Percentiles rank a stretch among this genome's conserved stretches.
Conservation (phyloP, 2,113 vertebrate species). For the Pedionomus torquatus region DNA sequence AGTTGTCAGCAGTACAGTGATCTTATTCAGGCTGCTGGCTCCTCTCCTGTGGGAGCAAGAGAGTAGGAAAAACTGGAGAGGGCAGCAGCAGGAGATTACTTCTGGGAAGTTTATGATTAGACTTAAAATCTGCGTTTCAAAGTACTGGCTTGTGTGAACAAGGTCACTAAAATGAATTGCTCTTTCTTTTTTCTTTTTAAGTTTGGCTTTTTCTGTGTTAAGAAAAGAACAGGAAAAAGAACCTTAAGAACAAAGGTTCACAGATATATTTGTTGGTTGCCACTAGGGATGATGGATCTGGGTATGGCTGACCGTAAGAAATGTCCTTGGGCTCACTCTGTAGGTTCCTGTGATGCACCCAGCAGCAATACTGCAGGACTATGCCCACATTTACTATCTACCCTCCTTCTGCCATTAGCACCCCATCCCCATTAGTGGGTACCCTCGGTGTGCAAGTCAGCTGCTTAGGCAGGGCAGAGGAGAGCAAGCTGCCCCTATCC, state of each 20-base stretch:
- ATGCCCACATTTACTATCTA: accelerated
- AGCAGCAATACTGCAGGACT: accelerated
- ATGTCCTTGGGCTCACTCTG: not conserved
- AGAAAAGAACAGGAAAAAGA: not conserved
- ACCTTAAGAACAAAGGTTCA: not conserved
- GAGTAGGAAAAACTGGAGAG: not conserved
- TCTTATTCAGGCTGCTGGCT: not conserved
- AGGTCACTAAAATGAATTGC: not conserved
- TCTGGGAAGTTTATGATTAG: not conserved
- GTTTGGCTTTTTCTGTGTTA: not conserved
- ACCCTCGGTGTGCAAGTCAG: not conserved
- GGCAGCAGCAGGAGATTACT: not conserved
- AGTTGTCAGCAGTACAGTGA: not conserved
- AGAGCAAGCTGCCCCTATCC: not conserved
- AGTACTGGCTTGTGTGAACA: not conserved
- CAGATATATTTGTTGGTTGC: not conserved
- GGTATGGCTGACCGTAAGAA: not conserved
- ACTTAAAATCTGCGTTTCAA: not conserved
- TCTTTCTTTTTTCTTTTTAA: not conserved
- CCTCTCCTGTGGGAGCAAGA: not conserved
- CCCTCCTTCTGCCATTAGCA: not conserved
- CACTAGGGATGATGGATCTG: not conserved
- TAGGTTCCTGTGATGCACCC: not conserved
- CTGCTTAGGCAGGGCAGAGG: not conserved
- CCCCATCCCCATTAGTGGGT: not conserved